Evolutionary conservation across 2,888 invertebrate species (phyloP).

Genomic region (Choreutis nemorana): DNA sequence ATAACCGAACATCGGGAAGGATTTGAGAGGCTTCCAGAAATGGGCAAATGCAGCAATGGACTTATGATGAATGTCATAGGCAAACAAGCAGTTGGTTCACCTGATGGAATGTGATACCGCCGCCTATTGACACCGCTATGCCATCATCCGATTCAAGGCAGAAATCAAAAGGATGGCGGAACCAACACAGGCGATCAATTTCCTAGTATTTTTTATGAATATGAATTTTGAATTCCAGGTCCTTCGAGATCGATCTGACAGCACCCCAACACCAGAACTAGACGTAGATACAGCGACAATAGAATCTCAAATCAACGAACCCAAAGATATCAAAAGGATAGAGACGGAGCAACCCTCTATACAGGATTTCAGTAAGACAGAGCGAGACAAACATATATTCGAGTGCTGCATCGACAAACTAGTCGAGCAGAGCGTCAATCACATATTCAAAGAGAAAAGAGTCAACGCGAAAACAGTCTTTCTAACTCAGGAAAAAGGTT

Average conservation of each 20-base stretch:
- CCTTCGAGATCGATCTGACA: constrained; percentile 30
- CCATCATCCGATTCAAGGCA: too few species aligned
- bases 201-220: too few species aligned
- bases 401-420: constrained; percentile 50
- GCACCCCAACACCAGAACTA: constrained; percentile 27
- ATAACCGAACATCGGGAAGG: too few species aligned
- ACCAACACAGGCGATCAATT: too few species aligned
- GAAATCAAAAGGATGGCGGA: too few species aligned
- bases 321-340: constrained; percentile 1
- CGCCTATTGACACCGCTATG: too few species aligned
- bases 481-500: constrained; percentile 21
- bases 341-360: constrained; percentile 22
- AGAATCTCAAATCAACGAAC: constrained; percentile 6
- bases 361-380: constrained; percentile 10
- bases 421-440: constrained; percentile 50
- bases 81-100: too few species aligned
- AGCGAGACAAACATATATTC: constrained; percentile 21
- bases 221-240: constrained; percentile 23
- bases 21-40: too few species aligned
- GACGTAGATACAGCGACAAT: constrained; percentile 7
- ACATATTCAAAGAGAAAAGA: constrained; percentile 37
- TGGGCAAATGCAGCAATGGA: too few species aligned
- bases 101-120: too few species aligned
- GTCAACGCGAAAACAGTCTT: constrained; percentile 52
- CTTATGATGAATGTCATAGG: too few species aligned